Evolutionary conservation across 2,797 vertebrate species (phyloP).

Genomic region (Loriculus beryllinus): DNA sequence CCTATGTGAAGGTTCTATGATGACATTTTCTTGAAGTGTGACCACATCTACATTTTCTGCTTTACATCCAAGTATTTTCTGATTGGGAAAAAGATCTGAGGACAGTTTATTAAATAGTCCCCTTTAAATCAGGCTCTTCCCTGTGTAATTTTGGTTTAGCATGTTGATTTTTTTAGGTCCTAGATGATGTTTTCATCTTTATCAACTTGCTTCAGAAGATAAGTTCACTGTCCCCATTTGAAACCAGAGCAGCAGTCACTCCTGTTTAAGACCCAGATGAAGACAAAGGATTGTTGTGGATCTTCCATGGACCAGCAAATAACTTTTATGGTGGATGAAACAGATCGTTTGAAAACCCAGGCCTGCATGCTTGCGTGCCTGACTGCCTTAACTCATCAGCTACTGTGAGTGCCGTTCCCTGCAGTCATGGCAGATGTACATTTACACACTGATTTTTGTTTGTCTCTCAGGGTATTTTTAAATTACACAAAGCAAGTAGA

Average conservation of each 20-base stretch:
- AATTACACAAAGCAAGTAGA: conserved; percentile 28
- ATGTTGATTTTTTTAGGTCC: background rate
- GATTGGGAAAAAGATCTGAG: background rate
- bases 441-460: background rate
- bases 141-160: background rate
- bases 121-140: background rate
- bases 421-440: background rate
- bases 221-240: background rate
- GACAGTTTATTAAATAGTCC: background rate
- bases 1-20: background rate
- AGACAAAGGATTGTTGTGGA: background rate
- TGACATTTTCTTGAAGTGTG: accelerated
- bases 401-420: background rate
- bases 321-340: conserved; percentile 39
- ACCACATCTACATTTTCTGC: accelerated
- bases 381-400: conserved; percentile 31
- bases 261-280: background rate
- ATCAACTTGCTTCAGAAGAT: background rate
- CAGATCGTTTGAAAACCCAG: conserved; percentile 40
- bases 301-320: background rate
- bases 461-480: conserved; percentile 1
- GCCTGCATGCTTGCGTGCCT: conserved; percentile 32
- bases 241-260: background rate
- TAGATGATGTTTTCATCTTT: background rate
- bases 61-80: background rate